A percentile compares a stretch with the other conserved stretches of the same genome.
phyloP scores from a whole-genome alignment of 2,888 invertebrate genomes.

The Cryptus armator region DNA sequence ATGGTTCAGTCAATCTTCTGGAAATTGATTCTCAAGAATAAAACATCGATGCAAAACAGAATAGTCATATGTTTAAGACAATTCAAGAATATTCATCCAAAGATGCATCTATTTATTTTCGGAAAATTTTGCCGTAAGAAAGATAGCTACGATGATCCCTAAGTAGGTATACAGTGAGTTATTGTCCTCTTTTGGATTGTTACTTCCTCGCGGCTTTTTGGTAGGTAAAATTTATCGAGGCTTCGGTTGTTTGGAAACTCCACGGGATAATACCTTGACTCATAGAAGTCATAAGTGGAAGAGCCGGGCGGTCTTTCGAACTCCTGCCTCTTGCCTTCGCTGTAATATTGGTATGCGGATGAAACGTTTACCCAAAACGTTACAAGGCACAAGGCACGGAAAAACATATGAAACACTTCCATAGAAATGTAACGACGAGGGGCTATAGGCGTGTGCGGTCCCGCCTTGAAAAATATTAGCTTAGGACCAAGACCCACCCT shows the following conservation, averaged over 20 bases:
- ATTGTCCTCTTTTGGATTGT: constrained; percentile 15
- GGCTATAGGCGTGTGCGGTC: constrained; percentile 60
- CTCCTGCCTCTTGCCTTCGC: background rate
- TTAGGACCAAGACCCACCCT: constrained; percentile 68
- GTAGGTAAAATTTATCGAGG: constrained; percentile 18
- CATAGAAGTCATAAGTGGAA: constrained; percentile 36
- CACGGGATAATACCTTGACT: constrained; percentile 43
- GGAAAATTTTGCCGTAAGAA: background rate
- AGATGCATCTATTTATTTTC: too few relatives aligned
- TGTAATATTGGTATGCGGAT: background rate
- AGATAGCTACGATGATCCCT: background rate
- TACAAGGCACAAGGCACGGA: constrained; percentile 50
- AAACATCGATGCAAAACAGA: too few relatives aligned
- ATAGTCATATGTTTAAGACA: too few relatives aligned
- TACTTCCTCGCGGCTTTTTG: background rate
- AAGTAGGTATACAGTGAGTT: constrained; percentile 28
- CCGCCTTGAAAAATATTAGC: constrained; percentile 70
- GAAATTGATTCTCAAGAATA: too few relatives aligned
- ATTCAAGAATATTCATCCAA: too few relatives aligned
- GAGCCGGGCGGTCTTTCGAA: constrained; percentile 30
- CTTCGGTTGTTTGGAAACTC: constrained; percentile 10
- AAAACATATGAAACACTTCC: constrained; percentile 3
- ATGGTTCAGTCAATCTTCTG: too few relatives aligned
- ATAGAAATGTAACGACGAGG: constrained; percentile 24
- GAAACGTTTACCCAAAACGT: constrained; percentile 24